Base-by-base conservation (phyloP, 2,113 vertebrate genomes). In the Orthonyx spaldingii region DNA sequence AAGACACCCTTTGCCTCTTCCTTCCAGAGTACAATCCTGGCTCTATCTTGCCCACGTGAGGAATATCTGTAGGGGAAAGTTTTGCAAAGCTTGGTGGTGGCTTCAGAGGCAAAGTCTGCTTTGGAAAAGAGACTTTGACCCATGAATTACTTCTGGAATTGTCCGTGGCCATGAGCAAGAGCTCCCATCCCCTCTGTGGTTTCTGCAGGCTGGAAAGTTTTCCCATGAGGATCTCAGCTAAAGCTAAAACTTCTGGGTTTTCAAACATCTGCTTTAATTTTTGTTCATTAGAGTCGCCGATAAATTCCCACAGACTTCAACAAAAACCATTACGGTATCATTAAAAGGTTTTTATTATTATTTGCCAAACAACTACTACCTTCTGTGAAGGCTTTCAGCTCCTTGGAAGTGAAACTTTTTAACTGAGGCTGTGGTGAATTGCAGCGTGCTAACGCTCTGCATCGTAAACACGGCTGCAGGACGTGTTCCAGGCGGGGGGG, bases 381-480 rank as follows among this genome's bases (percentile, higher is more conserved):
- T 55, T 33, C 37, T 16, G 1, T 1, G 32, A 66, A 50, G 32
- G 24, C 21, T 77, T 76, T 47, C 20, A 50, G 46, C 71, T 79
- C 22, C 3, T 46, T 9, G 9, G 10, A 61, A 64, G 8, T 2
- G 17, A 21, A 80, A 52, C 24, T 72, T 78, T 74, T 37, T 0
- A 10, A 18, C 27, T 53, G 7, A 59, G 8, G 16, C 70, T 76
- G 35, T 72, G 78, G 16, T 41, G 83, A 80, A 11, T 23, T 44
- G 44, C 70, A 60, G 41, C 70, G n/a, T n/a, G n/a, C n/a, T n/a
- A 23, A 44, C 0, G 1, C 27, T 56, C 33, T 13, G 70, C 16
- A 0, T 14, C 0, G 0, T 28, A 6, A 44, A 41, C 5, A 17
- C 0, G 7, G 39, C 72, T 8, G 24, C 3, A 3, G 60, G 86